phyloP scores from a whole-genome alignment of 1,140 invertebrate genomes.

The Neomicropteryx cornuta region DNA sequence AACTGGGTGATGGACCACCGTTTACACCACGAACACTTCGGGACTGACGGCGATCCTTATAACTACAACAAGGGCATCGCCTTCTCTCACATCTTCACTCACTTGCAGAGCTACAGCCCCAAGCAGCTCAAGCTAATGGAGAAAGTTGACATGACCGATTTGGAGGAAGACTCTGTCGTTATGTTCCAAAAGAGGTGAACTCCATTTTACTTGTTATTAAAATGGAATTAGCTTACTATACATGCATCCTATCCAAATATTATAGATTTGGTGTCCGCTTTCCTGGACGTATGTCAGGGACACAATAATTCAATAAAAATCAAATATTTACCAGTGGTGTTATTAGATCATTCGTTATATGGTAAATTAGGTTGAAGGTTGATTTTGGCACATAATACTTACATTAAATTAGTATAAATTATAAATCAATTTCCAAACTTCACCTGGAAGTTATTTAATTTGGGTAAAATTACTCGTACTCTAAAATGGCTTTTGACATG shows the following conservation, averaged over 20 bases:
- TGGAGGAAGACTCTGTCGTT: slow-evolving; percentile 73
- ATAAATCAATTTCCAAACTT: too few species aligned
- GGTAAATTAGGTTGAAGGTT: too few species aligned
- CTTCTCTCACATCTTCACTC: slow-evolving; percentile 66
- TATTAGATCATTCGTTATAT: too few species aligned
- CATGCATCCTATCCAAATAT: too few species aligned
- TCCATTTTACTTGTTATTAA: background rate
- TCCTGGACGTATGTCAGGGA: too few species aligned
- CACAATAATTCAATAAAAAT: background rate
- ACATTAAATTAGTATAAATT: too few species aligned
- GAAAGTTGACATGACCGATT: slow-evolving; percentile 74
- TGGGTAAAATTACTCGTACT: too few species aligned
- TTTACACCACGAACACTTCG: slow-evolving; percentile 80
- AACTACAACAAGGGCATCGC: slow-evolving; percentile 78
- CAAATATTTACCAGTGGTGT: background rate
- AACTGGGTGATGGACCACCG: slow-evolving; percentile 74
- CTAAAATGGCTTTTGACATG: too few species aligned
- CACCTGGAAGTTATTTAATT: too few species aligned
- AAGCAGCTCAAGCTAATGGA: slow-evolving; percentile 58
- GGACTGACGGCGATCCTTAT: slow-evolving; percentile 84
- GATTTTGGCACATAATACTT: too few species aligned
- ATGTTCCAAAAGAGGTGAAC: slow-evolving; percentile 70
- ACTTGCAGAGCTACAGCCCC: slow-evolving; percentile 57
- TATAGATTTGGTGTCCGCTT: too few species aligned
- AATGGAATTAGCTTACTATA: slow-evolving; percentile 1